Base-by-base conservation (phyloP, 2,113 vertebrate genomes). In the Ailurus styani region DNA sequence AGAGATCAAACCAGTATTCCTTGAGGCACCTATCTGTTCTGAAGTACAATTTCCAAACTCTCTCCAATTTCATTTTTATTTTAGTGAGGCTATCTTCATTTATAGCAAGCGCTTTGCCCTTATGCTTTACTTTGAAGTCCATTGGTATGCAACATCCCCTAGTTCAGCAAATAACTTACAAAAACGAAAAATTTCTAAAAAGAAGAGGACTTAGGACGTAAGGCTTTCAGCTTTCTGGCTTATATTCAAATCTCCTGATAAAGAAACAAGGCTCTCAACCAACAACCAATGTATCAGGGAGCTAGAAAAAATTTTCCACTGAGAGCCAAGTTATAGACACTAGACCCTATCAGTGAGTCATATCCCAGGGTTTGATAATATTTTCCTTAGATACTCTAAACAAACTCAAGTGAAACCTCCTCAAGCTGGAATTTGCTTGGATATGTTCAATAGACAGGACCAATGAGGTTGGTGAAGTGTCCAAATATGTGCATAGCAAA, bases 371-470 rank as follows among this genome's bases (percentile, higher is more conserved):
- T 77, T 94, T 82, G 57, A 60, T 70, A 62, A 60, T 79, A 91
- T 90, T 97, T 97, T 87, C 23, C 78, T 95, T 91, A 89, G 81
- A 42, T 95, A 89, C 7, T 90, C 23, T 66, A 87, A 90, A 77
- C 23, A 47, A 25, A 94, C 77, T 87, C 50, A 94, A 94, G 83
- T 55, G 11, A 42, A 87, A 70, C 83, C 23, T 31, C 42, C 68
- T 93, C 29, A 18, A 93, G 21, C 20, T 95, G 60, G 40, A 92
- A 77, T 92, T 87, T 57, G 3, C 62, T 85, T 97, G 83, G 50
- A 73, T 77, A 64, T 91, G 20, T 89, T 34, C 83, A 95, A 27
- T 7, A 89, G 78, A 95, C 75, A 83, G 93, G 6, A 18, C 13
- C 45, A 27, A 54, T 25, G 29, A 90, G 6, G 42, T 21, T 87